These are phyloP conservation scores for Diplosoma virens DNA, from an alignment of 23 tunicate genomes.

Conservation along the genomic window DNA sequence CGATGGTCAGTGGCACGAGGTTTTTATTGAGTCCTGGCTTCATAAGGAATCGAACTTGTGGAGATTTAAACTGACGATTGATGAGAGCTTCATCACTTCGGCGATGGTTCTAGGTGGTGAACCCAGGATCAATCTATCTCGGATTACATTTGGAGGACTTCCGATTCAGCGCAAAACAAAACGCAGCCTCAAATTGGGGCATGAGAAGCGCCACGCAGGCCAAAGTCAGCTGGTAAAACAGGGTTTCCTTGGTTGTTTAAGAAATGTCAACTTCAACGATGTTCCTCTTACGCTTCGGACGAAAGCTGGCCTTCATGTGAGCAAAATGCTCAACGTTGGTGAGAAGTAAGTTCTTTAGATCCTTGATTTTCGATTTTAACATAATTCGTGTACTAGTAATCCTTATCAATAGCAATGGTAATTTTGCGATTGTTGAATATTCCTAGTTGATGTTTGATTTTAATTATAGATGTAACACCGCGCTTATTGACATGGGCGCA, in stretches of 20 bases:
- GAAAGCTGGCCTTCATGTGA: not conserved
- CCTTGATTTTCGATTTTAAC: no score
- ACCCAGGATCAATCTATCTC: not conserved
- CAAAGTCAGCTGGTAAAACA: not conserved
- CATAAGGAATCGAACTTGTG: conserved; percentile 12
- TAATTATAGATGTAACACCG: conserved; percentile 27
- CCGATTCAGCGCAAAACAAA: conserved; percentile 20
- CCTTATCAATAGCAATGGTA: no score
- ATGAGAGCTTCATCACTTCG: conserved; percentile 5
- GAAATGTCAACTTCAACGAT: conserved; percentile 26
- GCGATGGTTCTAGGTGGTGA: conserved; percentile 12
- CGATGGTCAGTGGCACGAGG: conserved; percentile 57
- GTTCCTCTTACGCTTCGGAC: not conserved
- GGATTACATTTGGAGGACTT: conserved; percentile 37
- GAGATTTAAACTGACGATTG: conserved; percentile 35
- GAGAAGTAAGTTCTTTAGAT: no score
- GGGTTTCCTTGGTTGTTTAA: conserved; percentile 52
- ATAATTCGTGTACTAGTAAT: no score
- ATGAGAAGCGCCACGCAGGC: not conserved
- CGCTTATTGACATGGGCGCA: conserved; percentile 32
- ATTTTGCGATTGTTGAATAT: no score
- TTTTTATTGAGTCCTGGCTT: conserved; percentile 27
- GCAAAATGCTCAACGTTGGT: no score
- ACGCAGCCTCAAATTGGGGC: not conserved
- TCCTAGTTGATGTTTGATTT: no score